A percentile compares a stretch with the other conserved stretches of the same genome.
phyloP scores from a whole-genome alignment of 2,113 vertebrate species.

The Chaetodon auriga region DNA sequence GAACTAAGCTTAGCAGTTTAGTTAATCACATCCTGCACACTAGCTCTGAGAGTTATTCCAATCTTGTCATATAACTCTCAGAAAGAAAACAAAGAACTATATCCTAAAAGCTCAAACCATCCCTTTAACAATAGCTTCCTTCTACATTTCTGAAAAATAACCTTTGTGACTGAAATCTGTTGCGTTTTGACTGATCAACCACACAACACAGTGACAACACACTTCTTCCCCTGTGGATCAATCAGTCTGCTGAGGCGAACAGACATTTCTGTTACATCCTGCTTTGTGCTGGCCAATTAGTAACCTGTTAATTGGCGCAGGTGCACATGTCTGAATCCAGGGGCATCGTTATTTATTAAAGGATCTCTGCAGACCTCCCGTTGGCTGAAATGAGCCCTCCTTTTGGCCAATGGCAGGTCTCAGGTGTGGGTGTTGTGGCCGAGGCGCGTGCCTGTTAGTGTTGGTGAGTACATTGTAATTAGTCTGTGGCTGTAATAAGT shows the following conservation, averaged over 20 bases:
- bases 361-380: slow-evolving; percentile 83
- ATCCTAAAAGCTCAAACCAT: too few species aligned
- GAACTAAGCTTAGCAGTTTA: too few species aligned
- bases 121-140: too few species aligned
- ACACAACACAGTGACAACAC: slow-evolving; percentile 22
- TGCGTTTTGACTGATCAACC: neutral
- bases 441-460: slow-evolving; percentile 91
- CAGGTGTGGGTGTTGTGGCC: slow-evolving; percentile 92
- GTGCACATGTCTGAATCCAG: slow-evolving; percentile 77
- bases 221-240: slow-evolving; percentile 61
- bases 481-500: slow-evolving; percentile 89
- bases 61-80: too few species aligned
- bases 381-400: slow-evolving; percentile 91
- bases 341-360: slow-evolving; percentile 82
- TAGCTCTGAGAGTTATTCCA: too few species aligned
- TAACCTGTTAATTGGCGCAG: slow-evolving; percentile 84
- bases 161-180: slow-evolving; percentile 8
- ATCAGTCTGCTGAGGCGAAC: slow-evolving; percentile 46
- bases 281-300: slow-evolving; percentile 78
- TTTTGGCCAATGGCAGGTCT: slow-evolving; percentile 88
- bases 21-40: too few species aligned
- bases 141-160: neutral
- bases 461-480: slow-evolving; percentile 93
- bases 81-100: too few species aligned
- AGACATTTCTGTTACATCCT: slow-evolving; percentile 60